A percentile compares a stretch with the other conserved stretches of the same genome.
phyloP scores from a whole-genome alignment of 2,113 vertebrate species.

The Apteryx owenii region DNA sequence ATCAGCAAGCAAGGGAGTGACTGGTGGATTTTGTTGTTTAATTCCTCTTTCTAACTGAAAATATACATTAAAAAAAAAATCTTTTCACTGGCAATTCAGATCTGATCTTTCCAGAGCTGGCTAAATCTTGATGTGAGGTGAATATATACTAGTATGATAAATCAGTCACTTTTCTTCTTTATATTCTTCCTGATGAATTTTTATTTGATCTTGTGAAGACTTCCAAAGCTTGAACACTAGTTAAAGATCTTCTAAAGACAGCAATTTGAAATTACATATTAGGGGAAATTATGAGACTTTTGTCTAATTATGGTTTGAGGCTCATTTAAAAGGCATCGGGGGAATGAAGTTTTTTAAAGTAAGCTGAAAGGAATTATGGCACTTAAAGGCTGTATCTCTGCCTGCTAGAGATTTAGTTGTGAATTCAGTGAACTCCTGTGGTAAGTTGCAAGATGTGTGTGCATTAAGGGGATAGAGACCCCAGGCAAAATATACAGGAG shows the following conservation, averaged over 20 bases:
- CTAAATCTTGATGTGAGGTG: background rate
- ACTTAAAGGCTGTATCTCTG: background rate
- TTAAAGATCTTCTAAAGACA: conserved; percentile 11
- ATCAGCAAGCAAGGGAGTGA: background rate
- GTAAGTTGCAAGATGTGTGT: rapidly evolving
- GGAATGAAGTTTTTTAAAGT: background rate
- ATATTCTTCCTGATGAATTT: background rate
- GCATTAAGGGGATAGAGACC: background rate
- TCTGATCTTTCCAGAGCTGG: background rate
- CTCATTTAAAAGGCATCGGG: background rate
- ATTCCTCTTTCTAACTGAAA: background rate
- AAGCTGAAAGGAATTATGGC: background rate
- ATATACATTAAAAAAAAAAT: background rate
- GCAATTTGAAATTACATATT: background rate
- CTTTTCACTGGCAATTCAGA: background rate
- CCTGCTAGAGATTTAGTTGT: background rate
- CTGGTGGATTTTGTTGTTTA: background rate
- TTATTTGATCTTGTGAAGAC: conserved; percentile 3
- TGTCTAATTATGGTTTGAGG: background rate
- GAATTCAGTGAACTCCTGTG: background rate
- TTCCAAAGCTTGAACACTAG: background rate
- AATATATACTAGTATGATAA: background rate
- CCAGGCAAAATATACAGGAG: background rate
- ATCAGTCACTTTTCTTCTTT: background rate
- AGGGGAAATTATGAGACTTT: background rate